These are phyloP conservation scores for Arremon aurantiirostris DNA, from an alignment of 2,797 vertebrate species.

Conservation along the genomic window DNA sequence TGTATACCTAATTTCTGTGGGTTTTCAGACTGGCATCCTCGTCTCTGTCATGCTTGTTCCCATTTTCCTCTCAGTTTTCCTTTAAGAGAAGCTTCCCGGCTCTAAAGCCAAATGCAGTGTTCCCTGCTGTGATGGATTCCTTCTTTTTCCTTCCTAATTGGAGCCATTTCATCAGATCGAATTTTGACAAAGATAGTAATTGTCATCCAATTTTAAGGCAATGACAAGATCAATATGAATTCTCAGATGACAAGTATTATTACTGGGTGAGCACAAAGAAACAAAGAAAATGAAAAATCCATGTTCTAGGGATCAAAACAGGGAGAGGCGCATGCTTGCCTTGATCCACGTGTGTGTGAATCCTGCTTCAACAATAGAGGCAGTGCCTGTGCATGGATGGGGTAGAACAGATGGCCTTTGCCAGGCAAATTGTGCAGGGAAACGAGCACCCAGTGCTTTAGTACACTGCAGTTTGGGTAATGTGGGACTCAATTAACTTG, in stretches of 20 bases:
- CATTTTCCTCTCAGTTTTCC: background rate
- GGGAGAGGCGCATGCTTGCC: slow-evolving; percentile 27
- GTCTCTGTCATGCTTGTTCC: background rate
- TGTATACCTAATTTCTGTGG: background rate
- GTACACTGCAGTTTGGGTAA: slow-evolving; percentile 17
- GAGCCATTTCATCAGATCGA: slow-evolving; percentile 64
- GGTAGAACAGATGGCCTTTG: slow-evolving; percentile 63
- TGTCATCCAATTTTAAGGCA: slow-evolving; percentile 65
- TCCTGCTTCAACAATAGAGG: slow-evolving; percentile 40
- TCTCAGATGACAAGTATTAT: slow-evolving; percentile 62
- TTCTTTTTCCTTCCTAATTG: slow-evolving; percentile 63
- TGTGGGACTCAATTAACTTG: slow-evolving; percentile 59
- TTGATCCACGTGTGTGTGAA: slow-evolving; percentile 29
- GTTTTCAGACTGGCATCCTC: background rate
- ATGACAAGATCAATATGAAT: slow-evolving; percentile 66
- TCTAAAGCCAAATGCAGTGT: background rate
- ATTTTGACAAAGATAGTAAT: slow-evolving; percentile 70
- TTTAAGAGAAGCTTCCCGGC: slow-evolving; percentile 23
- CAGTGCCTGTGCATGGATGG: slow-evolving; percentile 40
- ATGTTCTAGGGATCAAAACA: slow-evolving; percentile 47
- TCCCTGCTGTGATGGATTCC: slow-evolving; percentile 64
- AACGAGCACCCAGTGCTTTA: slow-evolving; percentile 57
- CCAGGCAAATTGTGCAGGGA: slow-evolving; percentile 37
- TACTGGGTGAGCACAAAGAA: slow-evolving; percentile 50
- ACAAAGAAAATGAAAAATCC: slow-evolving; percentile 65